These are phyloP conservation scores for Clavelina lepadiformis DNA, from an alignment of 23 tunicate species.

Conservation along the genomic window DNA sequence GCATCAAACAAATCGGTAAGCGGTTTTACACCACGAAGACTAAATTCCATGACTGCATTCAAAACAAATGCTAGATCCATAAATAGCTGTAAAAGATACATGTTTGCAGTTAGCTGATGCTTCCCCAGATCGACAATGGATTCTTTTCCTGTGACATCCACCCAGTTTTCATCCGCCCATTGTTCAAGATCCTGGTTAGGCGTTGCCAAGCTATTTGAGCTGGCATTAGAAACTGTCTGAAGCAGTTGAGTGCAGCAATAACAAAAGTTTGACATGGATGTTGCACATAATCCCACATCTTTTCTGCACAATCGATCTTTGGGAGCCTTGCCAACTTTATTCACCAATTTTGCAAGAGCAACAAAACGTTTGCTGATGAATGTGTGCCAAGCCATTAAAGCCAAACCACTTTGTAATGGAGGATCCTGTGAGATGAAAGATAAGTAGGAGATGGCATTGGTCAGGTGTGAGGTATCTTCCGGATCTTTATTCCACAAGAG, in stretches of 20 bases:
- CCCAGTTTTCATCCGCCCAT: constrained; percentile 42
- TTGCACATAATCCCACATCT: constrained; percentile 30
- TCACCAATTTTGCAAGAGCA: constrained; percentile 59
- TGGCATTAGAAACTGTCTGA: constrained; percentile 52
- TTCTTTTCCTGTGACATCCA: constrained; percentile 43
- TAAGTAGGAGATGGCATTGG: constrained; percentile 27
- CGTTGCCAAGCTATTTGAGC: constrained; percentile 21
- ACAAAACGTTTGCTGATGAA: constrained; percentile 33
- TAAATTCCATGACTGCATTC: constrained; percentile 44
- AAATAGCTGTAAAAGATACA: constrained; percentile 31
- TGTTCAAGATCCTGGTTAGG: not conserved
- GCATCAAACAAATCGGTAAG: constrained; percentile 34
- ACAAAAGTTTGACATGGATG: constrained; percentile 45
- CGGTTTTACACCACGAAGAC: constrained; percentile 65
- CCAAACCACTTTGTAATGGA: constrained; percentile 50
- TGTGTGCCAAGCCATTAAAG: constrained; percentile 68
- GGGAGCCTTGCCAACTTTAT: constrained; percentile 83
- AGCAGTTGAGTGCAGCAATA: constrained; percentile 39
- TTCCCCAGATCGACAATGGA: constrained; percentile 48
- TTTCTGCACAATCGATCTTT: constrained; percentile 73
- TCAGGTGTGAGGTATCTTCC: constrained; percentile 23
- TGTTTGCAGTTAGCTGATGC: constrained; percentile 36
- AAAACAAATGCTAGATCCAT: constrained; percentile 46
- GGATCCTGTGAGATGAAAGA: constrained; percentile 30
- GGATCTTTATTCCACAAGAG: constrained; percentile 71